A percentile compares a stretch with the other conserved stretches of the same genome.
phyloP scores from a whole-genome alignment of 2,888 invertebrate genomes.

The Prenolepis imparis region DNA sequence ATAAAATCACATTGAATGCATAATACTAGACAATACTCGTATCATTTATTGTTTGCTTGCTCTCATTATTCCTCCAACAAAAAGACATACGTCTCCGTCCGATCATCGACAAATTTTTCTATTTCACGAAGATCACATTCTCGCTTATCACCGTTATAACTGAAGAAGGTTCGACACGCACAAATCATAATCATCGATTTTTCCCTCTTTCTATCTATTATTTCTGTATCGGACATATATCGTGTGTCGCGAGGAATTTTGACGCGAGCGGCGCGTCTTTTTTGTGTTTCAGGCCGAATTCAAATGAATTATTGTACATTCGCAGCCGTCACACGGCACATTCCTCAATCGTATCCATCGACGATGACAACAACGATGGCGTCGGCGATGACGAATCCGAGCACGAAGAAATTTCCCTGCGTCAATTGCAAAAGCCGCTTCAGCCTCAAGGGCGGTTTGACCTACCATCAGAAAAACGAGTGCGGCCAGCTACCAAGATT shows the following conservation, averaged over 20 bases:
- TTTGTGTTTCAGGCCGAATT: conserved; percentile 69
- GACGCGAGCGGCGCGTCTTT: conserved; percentile 65
- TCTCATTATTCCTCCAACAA: not conserved
- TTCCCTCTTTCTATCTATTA: not conserved
- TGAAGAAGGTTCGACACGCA: conserved; percentile 62
- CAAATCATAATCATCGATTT: conserved; percentile 34
- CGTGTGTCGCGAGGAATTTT: conserved; percentile 49
- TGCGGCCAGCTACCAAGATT: conserved; percentile 81
- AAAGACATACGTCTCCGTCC: not conserved
- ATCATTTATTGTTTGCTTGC: not conserved
- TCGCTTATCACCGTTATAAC: conserved; percentile 6
- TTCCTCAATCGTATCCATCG: conserved; percentile 5
- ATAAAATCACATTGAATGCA: conserved; percentile 12
- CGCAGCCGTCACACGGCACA: conserved; percentile 30
- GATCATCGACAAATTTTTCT: not conserved
- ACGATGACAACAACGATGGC: not conserved
- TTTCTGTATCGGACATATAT: conserved; percentile 35
- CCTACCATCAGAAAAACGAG: conserved; percentile 76
- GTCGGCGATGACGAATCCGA: not conserved
- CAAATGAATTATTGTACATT: conserved; percentile 60
- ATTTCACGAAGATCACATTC: conserved; percentile 8
- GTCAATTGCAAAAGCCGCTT: conserved; percentile 74
- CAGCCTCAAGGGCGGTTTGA: conserved; percentile 77
- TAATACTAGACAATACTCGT: not conserved
- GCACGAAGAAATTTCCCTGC: conserved; percentile 71